Percentiles rank a stretch among this genome's conserved stretches.
Conservation (phyloP, 2,888 invertebrate genomes). For the Lampropteryx suffumata region DNA sequence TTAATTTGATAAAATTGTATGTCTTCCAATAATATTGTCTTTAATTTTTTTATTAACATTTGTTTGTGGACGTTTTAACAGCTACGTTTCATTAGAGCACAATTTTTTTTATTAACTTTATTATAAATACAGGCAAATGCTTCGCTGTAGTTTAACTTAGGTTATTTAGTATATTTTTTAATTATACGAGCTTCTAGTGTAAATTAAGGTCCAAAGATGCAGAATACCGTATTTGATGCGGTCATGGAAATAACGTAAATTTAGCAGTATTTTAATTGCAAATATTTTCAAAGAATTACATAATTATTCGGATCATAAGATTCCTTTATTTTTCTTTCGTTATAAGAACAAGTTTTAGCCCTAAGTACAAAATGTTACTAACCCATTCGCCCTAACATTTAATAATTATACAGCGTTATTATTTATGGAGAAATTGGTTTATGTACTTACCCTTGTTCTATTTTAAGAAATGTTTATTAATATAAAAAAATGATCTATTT, state of each 20-base stretch:
- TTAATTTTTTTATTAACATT: constrained; percentile 48
- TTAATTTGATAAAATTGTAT: constrained; percentile 51
- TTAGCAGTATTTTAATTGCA: constrained; percentile 66
- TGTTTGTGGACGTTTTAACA: constrained; percentile 44
- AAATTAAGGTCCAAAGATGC: constrained; percentile 76
- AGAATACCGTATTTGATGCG: constrained; percentile 63
- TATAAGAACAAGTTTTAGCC: constrained; percentile 59
- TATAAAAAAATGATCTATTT: constrained; percentile 52
- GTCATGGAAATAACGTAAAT: constrained; percentile 50
- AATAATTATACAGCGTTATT: constrained; percentile 49
- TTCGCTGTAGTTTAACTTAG: constrained; percentile 67
- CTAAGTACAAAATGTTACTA: constrained; percentile 76
- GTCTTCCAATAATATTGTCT: constrained; percentile 67
- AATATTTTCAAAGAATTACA: constrained; percentile 46
- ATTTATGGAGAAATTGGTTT: constrained; percentile 67
- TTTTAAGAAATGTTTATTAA: constrained; percentile 52
- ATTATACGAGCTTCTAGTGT: constrained; percentile 67
- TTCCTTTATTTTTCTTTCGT: constrained; percentile 53
- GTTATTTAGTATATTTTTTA: constrained; percentile 53
- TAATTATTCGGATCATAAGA: constrained; percentile 46
- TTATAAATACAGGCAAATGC: constrained; percentile 53
- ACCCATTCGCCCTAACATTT: constrained; percentile 62
- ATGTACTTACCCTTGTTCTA: constrained; percentile 72
- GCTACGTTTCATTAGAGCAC: constrained; percentile 55
- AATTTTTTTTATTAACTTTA: constrained; percentile 63